A percentile compares a stretch with the other conserved stretches of the same genome.
Conservation (phyloP, 2,888 invertebrate species). For the Gastrophysa polygoni region DNA sequence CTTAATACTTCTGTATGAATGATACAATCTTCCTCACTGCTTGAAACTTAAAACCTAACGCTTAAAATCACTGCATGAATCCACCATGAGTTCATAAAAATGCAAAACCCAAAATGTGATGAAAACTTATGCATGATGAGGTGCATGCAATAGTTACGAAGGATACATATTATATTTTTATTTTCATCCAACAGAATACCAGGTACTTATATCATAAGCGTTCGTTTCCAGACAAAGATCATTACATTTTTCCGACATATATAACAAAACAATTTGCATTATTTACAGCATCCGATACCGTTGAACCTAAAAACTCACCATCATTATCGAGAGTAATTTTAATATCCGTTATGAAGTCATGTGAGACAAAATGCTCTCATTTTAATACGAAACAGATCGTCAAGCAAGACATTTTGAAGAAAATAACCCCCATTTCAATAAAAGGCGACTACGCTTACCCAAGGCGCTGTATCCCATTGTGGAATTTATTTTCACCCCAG, state of each 20-base stretch:
- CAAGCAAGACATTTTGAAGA: slow-evolving; percentile 4
- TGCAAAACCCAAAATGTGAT: too few relatives aligned
- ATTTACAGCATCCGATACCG: slow-evolving; percentile 18
- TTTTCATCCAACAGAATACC: too few relatives aligned
- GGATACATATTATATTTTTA: too few relatives aligned
- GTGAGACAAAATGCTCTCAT: slow-evolving; percentile 18
- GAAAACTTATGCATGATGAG: too few relatives aligned
- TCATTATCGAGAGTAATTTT: slow-evolving; percentile 6
- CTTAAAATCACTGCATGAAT: too few relatives aligned
- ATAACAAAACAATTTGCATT: slow-evolving; percentile 22
- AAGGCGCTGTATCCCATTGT: neutral
- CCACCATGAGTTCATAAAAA: too few relatives aligned
- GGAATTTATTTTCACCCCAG: neutral
- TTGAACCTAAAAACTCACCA: slow-evolving; percentile 12
- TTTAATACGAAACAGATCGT: slow-evolving; percentile 22
- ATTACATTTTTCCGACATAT: slow-evolving; percentile 1
- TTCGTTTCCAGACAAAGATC: neutral
- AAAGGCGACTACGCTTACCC: neutral
- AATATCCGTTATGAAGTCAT: slow-evolving; percentile 17
- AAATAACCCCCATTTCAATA: slow-evolving; percentile 1
- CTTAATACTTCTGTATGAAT: too few relatives aligned
- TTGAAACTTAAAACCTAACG: too few relatives aligned
- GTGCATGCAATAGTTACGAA: too few relatives aligned
- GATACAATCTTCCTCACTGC: too few relatives aligned
- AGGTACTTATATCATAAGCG: neutral